Evolutionary conservation across 2,113 vertebrate species (phyloP).

Genomic region (Pheucticus melanocephalus): DNA sequence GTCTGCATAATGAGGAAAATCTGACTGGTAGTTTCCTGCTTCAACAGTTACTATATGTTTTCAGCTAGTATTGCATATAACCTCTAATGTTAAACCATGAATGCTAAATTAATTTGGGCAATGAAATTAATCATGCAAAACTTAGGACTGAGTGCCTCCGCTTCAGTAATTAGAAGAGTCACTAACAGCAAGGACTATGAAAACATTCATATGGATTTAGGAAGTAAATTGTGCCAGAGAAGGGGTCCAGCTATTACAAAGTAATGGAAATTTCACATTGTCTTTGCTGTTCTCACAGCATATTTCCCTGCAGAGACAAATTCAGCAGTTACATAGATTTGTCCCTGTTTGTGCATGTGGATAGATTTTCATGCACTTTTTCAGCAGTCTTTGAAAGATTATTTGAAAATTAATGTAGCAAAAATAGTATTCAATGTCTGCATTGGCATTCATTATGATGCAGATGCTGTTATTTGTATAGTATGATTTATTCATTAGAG

Average conservation of each 20-base stretch:
- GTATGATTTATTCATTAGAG: neutral
- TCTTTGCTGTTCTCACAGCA: neutral
- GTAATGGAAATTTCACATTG: neutral
- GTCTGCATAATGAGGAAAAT: neutral
- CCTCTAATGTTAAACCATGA: neutral
- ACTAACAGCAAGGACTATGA: neutral
- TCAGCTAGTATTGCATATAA: neutral
- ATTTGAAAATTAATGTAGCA: neutral
- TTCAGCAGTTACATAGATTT: neutral
- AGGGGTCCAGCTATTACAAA: neutral
- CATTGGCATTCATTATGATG: neutral
- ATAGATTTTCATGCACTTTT: neutral
- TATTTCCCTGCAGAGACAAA: neutral
- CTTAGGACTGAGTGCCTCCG: neutral
- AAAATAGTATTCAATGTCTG: neutral
- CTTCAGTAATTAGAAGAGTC: neutral
- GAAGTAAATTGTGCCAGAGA: neutral
- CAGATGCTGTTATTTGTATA: neutral
- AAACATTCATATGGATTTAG: neutral
- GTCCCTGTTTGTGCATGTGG: neutral
- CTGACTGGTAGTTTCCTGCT: neutral
- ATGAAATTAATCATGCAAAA: neutral
- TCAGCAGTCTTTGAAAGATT: neutral
- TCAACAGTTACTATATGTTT: neutral
- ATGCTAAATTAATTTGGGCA: neutral